These are phyloP conservation scores for Zaprionus inermis DNA, from an alignment of 1,140 invertebrate genomes.

Conservation along the genomic window DNA sequence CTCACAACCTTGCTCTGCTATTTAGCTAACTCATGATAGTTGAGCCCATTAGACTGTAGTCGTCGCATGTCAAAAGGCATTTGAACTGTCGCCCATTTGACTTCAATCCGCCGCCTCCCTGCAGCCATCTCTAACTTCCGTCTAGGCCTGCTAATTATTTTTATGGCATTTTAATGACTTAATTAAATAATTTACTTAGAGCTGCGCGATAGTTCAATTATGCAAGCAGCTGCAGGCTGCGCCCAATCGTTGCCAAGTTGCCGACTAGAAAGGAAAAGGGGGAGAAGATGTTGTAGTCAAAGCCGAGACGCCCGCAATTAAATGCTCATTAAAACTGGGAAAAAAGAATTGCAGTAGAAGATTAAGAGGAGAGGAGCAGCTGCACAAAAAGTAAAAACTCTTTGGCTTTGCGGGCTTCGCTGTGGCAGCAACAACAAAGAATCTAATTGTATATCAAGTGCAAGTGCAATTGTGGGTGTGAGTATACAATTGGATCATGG, in stretches of 20 bases:
- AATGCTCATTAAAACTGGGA: conserved; percentile 70
- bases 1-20: conserved; percentile 12
- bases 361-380: conserved; percentile 31
- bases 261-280: not conserved
- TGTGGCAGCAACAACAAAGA: conserved; percentile 65
- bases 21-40: conserved; percentile 19
- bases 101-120: conserved; percentile 10
- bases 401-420: conserved; percentile 33
- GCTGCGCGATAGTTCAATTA: conserved; percentile 70
- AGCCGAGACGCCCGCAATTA: conserved; percentile 75
- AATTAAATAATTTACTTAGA: conserved; percentile 79
- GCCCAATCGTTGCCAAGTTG: not conserved
- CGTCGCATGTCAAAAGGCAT: conserved; percentile 74
- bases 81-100: conserved; percentile 42
- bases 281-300: conserved; percentile 8
- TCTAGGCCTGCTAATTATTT: conserved; percentile 67
- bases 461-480: conserved; percentile 65
- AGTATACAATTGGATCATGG: not conserved
- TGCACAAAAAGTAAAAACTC: conserved; percentile 58
- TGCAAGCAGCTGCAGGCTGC: conserved; percentile 60
- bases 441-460: conserved; percentile 78
- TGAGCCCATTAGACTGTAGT: conserved; percentile 40
- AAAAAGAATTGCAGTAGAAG: conserved; percentile 28
- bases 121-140: conserved; percentile 34
- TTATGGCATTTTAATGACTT: conserved; percentile 80